A percentile compares a stretch with the other conserved stretches of the same genome.
phyloP scores from a whole-genome alignment of 2,797 vertebrate species.

The Enteromius unitaeniatus region DNA sequence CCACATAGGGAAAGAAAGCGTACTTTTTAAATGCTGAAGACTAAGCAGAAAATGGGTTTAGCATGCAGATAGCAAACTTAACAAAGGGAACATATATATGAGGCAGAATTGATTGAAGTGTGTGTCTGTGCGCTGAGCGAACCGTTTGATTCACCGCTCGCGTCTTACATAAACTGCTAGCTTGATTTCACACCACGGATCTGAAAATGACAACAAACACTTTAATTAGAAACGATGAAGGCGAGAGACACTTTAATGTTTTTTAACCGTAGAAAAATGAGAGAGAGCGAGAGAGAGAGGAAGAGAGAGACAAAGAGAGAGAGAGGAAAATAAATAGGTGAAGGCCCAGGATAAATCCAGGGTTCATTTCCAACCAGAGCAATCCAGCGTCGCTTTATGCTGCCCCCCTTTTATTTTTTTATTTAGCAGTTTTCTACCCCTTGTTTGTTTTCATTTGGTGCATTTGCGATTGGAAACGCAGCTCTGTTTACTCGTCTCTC shows the following conservation, averaged over 20 bases:
- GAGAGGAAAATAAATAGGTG: conserved; percentile 72
- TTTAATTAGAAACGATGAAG: conserved; percentile 87
- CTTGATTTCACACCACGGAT: conserved; percentile 89
- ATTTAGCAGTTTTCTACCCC: conserved; percentile 69
- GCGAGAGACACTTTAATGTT: conserved; percentile 81
- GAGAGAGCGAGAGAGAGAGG: conserved; percentile 46
- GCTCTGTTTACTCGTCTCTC: conserved; percentile 48
- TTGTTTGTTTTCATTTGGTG: conserved; percentile 69
- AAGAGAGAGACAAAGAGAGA: conserved; percentile 60
- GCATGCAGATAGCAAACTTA: conserved; percentile 84
- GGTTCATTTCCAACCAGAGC: conserved; percentile 73
- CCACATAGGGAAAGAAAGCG: conserved; percentile 84
- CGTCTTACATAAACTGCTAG: conserved; percentile 86
- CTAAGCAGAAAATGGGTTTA: conserved; percentile 98
- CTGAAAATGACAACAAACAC: conserved; percentile 85
- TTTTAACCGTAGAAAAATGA: conserved; percentile 72
- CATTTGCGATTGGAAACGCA: conserved; percentile 71
- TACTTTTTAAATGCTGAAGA: conserved; percentile 85
- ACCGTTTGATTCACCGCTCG: conserved; percentile 87
- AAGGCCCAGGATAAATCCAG: conserved; percentile 79
- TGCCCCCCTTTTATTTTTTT: conserved; percentile 74
- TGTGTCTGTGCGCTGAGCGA: conserved; percentile 80
- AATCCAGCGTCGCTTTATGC: conserved; percentile 65
- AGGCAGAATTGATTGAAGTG: conserved; percentile 91
- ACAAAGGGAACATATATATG: conserved; percentile 90